These are phyloP conservation scores for Chelon labrosus DNA, from an alignment of 2,797 vertebrate species.

Conservation along the genomic window DNA sequence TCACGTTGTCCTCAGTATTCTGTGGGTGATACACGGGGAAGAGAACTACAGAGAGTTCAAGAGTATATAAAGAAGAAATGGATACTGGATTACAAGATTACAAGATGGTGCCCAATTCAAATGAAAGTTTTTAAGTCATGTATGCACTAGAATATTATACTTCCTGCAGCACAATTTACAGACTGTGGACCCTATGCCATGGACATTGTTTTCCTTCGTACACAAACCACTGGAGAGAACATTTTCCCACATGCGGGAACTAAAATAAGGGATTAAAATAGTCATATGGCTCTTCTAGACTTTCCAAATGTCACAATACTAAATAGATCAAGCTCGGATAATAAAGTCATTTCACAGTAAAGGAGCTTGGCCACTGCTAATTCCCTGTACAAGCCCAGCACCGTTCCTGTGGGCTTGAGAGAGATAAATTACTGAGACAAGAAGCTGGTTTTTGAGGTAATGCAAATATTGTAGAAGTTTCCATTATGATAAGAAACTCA, in stretches of 20 bases:
- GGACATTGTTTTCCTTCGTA: background rate
- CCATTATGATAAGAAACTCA: background rate
- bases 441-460: background rate
- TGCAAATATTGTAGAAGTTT: background rate
- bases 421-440: background rate
- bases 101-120: slow-evolving; percentile 9
- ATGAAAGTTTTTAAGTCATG: background rate
- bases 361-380: too few species aligned
- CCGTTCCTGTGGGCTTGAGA: too few species aligned
- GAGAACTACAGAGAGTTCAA: background rate
- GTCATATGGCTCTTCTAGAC: too few species aligned
- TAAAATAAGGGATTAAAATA: too few species aligned
- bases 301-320: too few species aligned
- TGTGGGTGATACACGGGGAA: slow-evolving; percentile 4
- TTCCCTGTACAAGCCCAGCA: too few species aligned
- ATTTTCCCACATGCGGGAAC: too few species aligned
- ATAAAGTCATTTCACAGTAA: too few species aligned
- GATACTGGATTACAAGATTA: slow-evolving; percentile 2
- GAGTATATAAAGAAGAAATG: background rate
- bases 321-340: too few species aligned
- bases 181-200: background rate
- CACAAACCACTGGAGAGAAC: background rate
- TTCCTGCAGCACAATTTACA: background rate
- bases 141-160: background rate
- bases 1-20: background rate